Conservation (phyloP, 92 coral and sea anemone species). For the Bergia sp. region DNA sequence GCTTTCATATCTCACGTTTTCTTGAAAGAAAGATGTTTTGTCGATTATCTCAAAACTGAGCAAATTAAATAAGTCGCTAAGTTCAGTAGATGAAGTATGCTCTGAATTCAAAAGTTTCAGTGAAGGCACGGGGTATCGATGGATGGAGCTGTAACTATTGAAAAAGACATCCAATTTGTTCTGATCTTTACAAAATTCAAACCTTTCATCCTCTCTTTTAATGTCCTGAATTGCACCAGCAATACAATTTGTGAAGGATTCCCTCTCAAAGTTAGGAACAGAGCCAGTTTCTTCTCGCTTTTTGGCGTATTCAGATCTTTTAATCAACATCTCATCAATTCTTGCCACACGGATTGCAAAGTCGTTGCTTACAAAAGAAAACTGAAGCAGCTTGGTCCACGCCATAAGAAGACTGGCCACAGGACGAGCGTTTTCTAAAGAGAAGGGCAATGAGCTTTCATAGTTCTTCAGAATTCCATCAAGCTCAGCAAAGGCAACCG, state of each 20-base stretch:
- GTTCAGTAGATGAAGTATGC: background rate
- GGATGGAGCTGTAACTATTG: background rate
- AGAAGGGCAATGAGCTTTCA: background rate
- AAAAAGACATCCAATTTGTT: background rate
- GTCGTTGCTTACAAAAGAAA: conserved; percentile 17
- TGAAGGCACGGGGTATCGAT: background rate
- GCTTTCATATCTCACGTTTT: background rate
- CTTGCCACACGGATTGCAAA: conserved; percentile 14
- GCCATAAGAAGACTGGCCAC: conserved; percentile 5
- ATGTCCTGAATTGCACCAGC: background rate
- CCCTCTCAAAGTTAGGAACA: background rate
- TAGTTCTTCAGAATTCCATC: background rate
- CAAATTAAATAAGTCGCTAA: background rate
- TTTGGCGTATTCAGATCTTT: background rate
- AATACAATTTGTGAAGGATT: background rate
- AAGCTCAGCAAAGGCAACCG: background rate
- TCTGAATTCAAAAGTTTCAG: conserved; percentile 4
- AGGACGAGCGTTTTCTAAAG: conserved; percentile 5
- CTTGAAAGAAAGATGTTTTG: background rate
- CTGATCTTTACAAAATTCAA: background rate
- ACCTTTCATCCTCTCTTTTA: background rate
- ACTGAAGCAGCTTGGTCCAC: conserved; percentile 18
- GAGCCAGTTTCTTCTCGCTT: background rate
- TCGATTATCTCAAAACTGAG: background rate
- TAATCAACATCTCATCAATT: background rate